A percentile compares a stretch with the other conserved stretches of the same genome.
Evolutionary conservation across 2,888 invertebrate species (phyloP).

Genomic region (Pseudoips prasinana): DNA sequence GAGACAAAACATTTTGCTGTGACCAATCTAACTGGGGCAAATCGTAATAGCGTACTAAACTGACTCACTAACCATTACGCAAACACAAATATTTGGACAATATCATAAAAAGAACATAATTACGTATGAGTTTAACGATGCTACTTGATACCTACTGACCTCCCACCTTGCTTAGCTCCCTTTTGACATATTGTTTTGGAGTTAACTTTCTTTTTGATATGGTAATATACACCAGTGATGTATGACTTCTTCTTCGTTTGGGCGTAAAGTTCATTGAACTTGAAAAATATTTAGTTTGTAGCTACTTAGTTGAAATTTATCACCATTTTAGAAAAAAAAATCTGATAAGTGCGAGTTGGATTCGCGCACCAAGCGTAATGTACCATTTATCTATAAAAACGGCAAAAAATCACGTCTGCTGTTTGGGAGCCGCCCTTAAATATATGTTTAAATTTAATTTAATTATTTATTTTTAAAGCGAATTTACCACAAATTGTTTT

Average conservation of each 20-base stretch:
- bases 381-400: no score
- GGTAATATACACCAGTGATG: neutral
- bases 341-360: no score
- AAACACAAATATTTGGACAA: conserved; percentile 37
- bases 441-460: no score
- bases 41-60: conserved; percentile 36
- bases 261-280: neutral
- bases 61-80: conserved; percentile 45
- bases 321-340: no score
- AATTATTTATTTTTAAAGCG: no score
- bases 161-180: conserved; percentile 28
- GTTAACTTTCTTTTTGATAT: conserved; percentile 25
- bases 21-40: conserved; percentile 47
- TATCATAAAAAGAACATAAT: conserved; percentile 28
- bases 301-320: no score
- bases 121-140: conserved; percentile 34
- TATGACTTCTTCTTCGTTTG: no score
- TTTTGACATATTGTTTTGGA: conserved; percentile 28
- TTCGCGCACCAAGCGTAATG: no score
- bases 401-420: no score
- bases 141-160: conserved; percentile 33
- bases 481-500: no score
- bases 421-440: no score
- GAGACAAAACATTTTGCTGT: conserved; percentile 46
- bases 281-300: no score